Evolutionary conservation across 2,797 vertebrate species (phyloP).

Genomic region (Acanthurus lineatus): DNA sequence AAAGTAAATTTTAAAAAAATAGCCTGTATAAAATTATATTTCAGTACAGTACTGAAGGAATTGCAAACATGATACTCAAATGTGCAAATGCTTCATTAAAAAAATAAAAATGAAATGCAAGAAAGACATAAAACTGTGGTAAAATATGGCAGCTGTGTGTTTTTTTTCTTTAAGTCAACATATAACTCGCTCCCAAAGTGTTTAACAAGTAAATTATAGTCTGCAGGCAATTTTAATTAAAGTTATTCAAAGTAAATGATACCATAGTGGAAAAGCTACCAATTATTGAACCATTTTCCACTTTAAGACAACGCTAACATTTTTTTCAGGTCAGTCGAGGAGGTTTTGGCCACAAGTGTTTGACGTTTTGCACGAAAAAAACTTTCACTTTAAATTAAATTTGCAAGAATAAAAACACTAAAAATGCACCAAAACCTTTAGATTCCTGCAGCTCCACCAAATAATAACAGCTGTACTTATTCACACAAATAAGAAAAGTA

Average conservation of each 20-base stretch:
- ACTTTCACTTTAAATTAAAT: background rate
- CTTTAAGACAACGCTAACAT: slow-evolving; percentile 5
- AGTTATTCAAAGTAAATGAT: background rate
- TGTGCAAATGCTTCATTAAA: too few species aligned
- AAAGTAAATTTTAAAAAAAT: too few species aligned
- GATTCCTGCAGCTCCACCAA: background rate
- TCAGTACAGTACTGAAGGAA: too few species aligned
- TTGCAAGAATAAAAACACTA: background rate
- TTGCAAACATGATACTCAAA: too few species aligned
- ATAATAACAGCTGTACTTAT: background rate
- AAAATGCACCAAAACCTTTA: background rate
- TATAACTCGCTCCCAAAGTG: background rate
- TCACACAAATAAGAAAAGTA: background rate
- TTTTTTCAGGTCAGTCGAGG: too few species aligned
- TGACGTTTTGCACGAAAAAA: background rate
- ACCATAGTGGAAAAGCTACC: background rate
- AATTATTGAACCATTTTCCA: background rate
- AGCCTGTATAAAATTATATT: too few species aligned
- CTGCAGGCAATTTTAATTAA: background rate
- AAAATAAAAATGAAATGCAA: too few species aligned
- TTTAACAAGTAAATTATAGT: background rate
- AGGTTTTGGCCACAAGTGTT: background rate
- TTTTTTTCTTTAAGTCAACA: background rate
- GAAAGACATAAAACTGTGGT: background rate
- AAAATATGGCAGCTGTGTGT: background rate